Evolutionary conservation across 2,113 vertebrate species (phyloP).

Genomic region (Scalopus aquaticus): DNA sequence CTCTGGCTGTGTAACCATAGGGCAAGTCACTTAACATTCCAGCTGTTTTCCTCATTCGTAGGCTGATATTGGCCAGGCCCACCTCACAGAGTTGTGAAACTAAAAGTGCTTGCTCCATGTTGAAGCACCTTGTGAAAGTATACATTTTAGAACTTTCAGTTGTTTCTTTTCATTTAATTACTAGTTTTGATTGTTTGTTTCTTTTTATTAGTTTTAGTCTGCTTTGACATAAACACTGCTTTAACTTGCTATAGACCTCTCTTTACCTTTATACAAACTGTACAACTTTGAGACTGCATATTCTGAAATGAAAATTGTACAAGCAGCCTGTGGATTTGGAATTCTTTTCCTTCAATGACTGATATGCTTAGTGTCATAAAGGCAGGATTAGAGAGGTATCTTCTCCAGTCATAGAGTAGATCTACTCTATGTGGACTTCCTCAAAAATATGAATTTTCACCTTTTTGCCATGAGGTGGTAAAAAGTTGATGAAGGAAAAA

Average conservation of each 20-base stretch:
- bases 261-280: neutral
- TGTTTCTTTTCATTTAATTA: neutral
- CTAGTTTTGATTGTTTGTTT: neutral
- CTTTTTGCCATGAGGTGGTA: neutral
- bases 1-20: neutral
- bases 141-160: neutral
- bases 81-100: neutral
- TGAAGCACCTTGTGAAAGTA: neutral
- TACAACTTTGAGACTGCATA: conserved; percentile 5
- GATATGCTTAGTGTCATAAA: neutral
- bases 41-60: neutral
- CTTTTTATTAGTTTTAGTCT: conserved; percentile 17
- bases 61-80: neutral
- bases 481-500: neutral
- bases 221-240: neutral
- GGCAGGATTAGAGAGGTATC: neutral
- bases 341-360: too few relatives aligned
- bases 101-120: neutral
- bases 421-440: neutral
- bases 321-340: neutral
- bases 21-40: neutral
- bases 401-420: neutral
- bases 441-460: neutral
- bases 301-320: neutral
- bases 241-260: neutral